A percentile compares a stretch with the other conserved stretches of the same genome.
Evolutionary conservation across 2,888 invertebrate species (phyloP).

Genomic region (Globia sparganii): DNA sequence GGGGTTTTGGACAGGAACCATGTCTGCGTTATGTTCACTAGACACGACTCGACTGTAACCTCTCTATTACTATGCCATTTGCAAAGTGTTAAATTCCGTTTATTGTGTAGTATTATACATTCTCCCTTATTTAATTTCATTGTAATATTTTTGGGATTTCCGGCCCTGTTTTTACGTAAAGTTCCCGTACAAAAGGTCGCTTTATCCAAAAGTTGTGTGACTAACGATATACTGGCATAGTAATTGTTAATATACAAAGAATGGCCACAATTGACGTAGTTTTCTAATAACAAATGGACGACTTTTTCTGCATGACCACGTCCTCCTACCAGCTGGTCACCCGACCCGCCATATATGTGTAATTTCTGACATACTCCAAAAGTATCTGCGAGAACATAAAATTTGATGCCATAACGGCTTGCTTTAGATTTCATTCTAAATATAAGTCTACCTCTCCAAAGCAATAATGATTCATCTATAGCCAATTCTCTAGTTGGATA

Average conservation of each 20-base stretch:
- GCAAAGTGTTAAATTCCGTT: conserved; percentile 30
- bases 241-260: conserved; percentile 23
- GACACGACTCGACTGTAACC: conserved; percentile 27
- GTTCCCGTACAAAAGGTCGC: conserved; percentile 20
- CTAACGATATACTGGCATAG: conserved; percentile 24
- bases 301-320: conserved; percentile 24
- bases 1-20: conserved; percentile 28
- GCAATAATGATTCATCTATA: conserved; percentile 39
- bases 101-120: conserved; percentile 34
- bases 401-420: conserved; percentile 19
- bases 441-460: conserved; percentile 35
- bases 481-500: conserved; percentile 33
- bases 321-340: conserved; percentile 23
- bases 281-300: conserved; percentile 24
- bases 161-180: conserved; percentile 27
- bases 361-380: conserved; percentile 25
- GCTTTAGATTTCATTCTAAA: conserved; percentile 26
- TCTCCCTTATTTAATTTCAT: conserved; percentile 31
- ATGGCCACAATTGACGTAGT: conserved; percentile 28
- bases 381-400: conserved; percentile 19
- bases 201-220: conserved; percentile 25
- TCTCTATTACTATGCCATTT: conserved; percentile 36
- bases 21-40: conserved; percentile 29
- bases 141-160: conserved; percentile 24
- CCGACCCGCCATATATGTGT: conserved; percentile 17